Evolutionary conservation across 2,113 vertebrate genomes (phyloP).

Genomic region (Mus spicilegus): DNA sequence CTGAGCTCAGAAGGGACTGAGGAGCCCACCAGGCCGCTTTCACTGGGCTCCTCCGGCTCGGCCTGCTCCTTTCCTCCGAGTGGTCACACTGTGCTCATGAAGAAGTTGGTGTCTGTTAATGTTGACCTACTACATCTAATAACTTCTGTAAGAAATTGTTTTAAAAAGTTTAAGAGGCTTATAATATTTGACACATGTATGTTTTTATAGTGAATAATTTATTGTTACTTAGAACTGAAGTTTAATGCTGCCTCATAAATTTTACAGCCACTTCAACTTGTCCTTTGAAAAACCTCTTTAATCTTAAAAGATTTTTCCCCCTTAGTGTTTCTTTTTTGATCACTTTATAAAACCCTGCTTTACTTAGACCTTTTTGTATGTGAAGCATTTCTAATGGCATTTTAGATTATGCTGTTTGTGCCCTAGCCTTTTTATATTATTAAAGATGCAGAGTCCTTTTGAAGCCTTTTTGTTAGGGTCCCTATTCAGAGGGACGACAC

Average conservation of each 20-base stretch:
- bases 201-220: slow-evolving; percentile 86
- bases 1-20: background rate
- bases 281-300: slow-evolving; percentile 86
- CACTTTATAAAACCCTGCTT: slow-evolving; percentile 83
- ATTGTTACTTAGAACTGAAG: slow-evolving; percentile 84
- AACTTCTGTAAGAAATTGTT: slow-evolving; percentile 77
- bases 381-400: slow-evolving; percentile 80
- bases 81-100: slow-evolving; percentile 38
- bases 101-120: slow-evolving; percentile 55
- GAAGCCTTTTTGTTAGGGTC: slow-evolving; percentile 72
- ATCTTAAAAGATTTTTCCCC: slow-evolving; percentile 83
- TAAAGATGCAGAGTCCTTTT: slow-evolving; percentile 76
- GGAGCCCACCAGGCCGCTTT: background rate
- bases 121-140: slow-evolving; percentile 63
- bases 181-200: slow-evolving; percentile 83
- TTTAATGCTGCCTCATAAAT: slow-evolving; percentile 85
- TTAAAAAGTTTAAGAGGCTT: slow-evolving; percentile 79
- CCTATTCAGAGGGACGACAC: slow-evolving; percentile 63
- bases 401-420: slow-evolving; percentile 82
- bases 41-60: background rate
- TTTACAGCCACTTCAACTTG: slow-evolving; percentile 84
- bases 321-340: slow-evolving; percentile 84
- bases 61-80: background rate
- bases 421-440: slow-evolving; percentile 74
- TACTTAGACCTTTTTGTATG: slow-evolving; percentile 83